Percentiles rank a stretch among this genome's conserved stretches.
These are phyloP conservation scores for Drosophila nigrodunni DNA, from an alignment of 1,140 invertebrate species.

Conservation along the genomic window DNA sequence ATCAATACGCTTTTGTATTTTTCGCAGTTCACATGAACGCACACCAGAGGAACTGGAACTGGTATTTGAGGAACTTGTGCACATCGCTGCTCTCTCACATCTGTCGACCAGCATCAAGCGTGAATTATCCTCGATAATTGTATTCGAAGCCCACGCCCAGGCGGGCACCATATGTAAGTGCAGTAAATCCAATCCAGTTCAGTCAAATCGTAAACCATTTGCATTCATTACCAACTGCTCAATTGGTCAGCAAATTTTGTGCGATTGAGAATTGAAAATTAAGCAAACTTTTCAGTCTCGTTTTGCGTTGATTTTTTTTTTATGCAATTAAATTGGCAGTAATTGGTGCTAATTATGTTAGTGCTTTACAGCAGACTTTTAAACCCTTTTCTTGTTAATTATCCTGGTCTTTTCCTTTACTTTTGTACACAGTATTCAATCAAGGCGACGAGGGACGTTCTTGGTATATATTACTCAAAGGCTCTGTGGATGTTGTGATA, in stretches of 20 bases:
- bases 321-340: constrained; percentile 48
- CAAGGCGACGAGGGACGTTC: constrained; percentile 95
- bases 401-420: constrained; percentile 16
- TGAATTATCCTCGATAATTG: constrained; percentile 91
- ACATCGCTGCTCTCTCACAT: constrained; percentile 93
- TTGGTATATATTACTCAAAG: constrained; percentile 94
- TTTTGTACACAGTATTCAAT: constrained; percentile 89
- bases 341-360: constrained; percentile 52
- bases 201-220: constrained; percentile 4
- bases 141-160: constrained; percentile 93
- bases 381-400: constrained; percentile 34
- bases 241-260: neutral
- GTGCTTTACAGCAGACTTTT: neutral
- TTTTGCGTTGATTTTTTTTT: constrained; percentile 12
- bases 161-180: constrained; percentile 92
- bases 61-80: constrained; percentile 93
- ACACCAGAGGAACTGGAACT: constrained; percentile 92
- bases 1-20: constrained; percentile 21
- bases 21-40: constrained; percentile 88
- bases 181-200: neutral
- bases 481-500: constrained; percentile 94
- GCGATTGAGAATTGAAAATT: neutral
- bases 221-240: constrained; percentile 20
- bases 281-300: neutral
- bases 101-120: constrained; percentile 93